Percentiles rank a stretch among this genome's conserved stretches.
Conservation (phyloP, 2,797 vertebrate genomes). For the Tokudaia muenninki region DNA sequence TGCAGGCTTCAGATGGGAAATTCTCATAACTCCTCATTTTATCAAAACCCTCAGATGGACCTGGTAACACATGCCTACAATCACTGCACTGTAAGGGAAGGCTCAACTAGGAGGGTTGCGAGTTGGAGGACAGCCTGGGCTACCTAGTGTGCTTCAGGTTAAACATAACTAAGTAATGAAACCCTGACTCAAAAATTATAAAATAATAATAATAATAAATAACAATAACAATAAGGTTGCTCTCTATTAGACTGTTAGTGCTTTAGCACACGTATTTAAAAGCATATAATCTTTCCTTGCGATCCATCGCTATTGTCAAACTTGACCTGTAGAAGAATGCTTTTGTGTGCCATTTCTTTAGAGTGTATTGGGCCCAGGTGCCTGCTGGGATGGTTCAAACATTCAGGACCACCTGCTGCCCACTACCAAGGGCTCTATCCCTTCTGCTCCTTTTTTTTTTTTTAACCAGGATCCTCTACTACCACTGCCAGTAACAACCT, state of each 20-base stretch:
- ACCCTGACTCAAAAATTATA: background rate
- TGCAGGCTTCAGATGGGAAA: background rate
- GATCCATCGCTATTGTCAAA: background rate
- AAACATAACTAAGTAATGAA: background rate
- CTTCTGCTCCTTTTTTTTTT: background rate
- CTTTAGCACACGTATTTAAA: constrained; percentile 42
- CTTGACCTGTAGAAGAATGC: background rate
- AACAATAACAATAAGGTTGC: background rate
- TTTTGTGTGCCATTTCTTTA: background rate
- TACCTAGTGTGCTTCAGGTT: background rate
- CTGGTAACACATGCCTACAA: background rate
- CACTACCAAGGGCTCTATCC: background rate
- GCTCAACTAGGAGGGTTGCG: background rate
- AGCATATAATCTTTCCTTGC: background rate
- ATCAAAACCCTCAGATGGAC: background rate
- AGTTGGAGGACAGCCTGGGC: background rate
- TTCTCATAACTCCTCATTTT: background rate
- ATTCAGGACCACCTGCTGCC: background rate
- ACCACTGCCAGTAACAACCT: background rate
- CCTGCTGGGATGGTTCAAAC: background rate
- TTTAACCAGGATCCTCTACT: background rate
- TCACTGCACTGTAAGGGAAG: background rate
- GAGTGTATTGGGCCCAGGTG: too few species aligned
- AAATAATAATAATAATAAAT: background rate
- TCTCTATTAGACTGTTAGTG: background rate